Percentiles rank a stretch among this genome's conserved stretches.
These are phyloP conservation scores for Julus scanicus DNA, from an alignment of 2,888 invertebrate species.

Conservation along the genomic window DNA sequence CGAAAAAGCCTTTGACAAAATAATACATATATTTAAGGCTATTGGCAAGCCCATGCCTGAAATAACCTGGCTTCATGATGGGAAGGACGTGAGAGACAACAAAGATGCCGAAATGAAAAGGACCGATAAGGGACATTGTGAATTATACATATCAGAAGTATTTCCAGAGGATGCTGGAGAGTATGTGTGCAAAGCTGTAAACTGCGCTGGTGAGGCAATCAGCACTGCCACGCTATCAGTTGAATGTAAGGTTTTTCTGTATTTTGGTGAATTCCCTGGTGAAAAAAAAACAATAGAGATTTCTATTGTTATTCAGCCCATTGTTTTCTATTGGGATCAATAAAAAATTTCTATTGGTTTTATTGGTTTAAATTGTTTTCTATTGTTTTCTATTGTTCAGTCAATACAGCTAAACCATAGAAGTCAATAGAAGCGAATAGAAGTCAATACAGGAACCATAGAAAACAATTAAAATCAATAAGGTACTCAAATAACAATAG, in stretches of 20 bases:
- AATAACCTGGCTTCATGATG: slow-evolving; percentile 83
- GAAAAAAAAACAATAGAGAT: no score
- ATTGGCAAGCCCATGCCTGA: slow-evolving; percentile 69
- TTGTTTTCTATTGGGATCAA: no score
- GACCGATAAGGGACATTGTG: slow-evolving; percentile 79
- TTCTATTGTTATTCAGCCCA: no score
- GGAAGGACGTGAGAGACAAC: slow-evolving; percentile 63
- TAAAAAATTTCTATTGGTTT: no score
- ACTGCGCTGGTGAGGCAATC: slow-evolving; percentile 83
- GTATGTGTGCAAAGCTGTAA: slow-evolving; percentile 84
- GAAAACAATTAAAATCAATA: no score
- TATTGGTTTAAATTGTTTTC: no score
- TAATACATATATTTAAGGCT: slow-evolving; percentile 51
- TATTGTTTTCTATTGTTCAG: no score
- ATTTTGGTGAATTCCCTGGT: no score
- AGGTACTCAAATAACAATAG: no score
- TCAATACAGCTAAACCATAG: no score
- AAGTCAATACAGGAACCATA: no score
- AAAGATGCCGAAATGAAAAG: slow-evolving; percentile 63
- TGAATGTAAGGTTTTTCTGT: slow-evolving; percentile 74
- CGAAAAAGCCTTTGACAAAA: neutral
- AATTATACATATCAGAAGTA: slow-evolving; percentile 84
- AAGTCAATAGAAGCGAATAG: no score
- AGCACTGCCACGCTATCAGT: slow-evolving; percentile 79
- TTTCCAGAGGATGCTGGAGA: slow-evolving; percentile 91